Base-by-base conservation (phyloP, 2,888 invertebrate species). In the Yponomeuta cagnagella region DNA sequence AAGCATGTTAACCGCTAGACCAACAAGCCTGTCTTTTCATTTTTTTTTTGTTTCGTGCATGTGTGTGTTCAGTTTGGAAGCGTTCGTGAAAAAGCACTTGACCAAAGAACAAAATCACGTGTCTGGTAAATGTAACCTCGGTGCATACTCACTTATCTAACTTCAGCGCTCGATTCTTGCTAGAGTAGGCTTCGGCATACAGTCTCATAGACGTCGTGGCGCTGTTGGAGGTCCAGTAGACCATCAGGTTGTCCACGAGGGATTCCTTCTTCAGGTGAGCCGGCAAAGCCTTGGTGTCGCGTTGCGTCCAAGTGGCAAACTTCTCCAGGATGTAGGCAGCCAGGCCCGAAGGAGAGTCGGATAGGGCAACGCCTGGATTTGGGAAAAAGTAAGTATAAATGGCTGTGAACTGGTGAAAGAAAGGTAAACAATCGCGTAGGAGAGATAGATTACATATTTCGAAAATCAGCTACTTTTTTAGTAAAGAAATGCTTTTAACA, bases 301-400 rank as follows among this genome's bases (percentile, higher is more conserved):
- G 76, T 68, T 83, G 85, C 80, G 96, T 96, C 95, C 96, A 95
- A 0, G 94, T 94, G 12, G 95, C 94, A 87, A 97, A 97, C 82
- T 97, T 97, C 80, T 97, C 97, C 33, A 98, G 82, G 71, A 97
- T 95, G 77, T 97, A 98, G 0, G 95, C 96, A 0, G 97, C 95
- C 68, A 97, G 88, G 43, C 96, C 97, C 2, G 94, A 93, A 0
- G 97, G 97, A 0, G 96, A 96, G 76, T 97, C 96, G 30, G 93
- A 88, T 52, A 98, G 82, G 0, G 92, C 95, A 1, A 94, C 90
- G 31, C 96, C 96, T 95, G 76, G 2, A 78, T 78, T 72, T 0
- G 87, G 6, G 37, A 15, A 68, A 48, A 33, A 33, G 33, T 4
- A 33, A 5, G 2, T 33, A 33, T 2, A 33, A 33, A 33, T 33